These are phyloP conservation scores for Enteromius fasciolatus DNA, from an alignment of 2,797 vertebrate species.

Conservation along the genomic window DNA sequence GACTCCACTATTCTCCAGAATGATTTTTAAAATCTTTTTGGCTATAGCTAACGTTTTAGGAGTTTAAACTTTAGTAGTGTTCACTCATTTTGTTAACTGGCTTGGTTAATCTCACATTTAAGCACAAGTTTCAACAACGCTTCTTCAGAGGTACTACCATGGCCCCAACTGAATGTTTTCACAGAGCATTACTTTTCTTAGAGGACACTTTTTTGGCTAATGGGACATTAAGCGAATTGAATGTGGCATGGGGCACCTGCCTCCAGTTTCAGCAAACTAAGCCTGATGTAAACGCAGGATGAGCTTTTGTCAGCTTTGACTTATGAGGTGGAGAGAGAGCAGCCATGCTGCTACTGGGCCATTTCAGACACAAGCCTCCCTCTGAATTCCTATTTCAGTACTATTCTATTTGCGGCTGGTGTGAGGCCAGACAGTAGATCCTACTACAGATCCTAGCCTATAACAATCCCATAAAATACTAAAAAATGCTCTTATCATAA, in stretches of 20 bases:
- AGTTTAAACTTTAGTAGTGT: background rate
- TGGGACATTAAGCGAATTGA: constrained; percentile 67
- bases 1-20: background rate
- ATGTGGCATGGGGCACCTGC: constrained; percentile 67
- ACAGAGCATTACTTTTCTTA: constrained; percentile 26
- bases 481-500: constrained; percentile 51
- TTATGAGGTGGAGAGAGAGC: constrained; percentile 68
- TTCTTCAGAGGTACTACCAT: background rate
- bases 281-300: constrained; percentile 73
- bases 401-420: constrained; percentile 57
- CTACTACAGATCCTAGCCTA: constrained; percentile 59
- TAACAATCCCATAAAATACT: constrained; percentile 47
- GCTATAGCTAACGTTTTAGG: background rate
- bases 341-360: constrained; percentile 60
- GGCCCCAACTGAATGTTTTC: constrained; percentile 22
- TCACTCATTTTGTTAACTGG: constrained; percentile 5
- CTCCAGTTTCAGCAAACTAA: constrained; percentile 69
- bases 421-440: constrained; percentile 58
- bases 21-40: background rate
- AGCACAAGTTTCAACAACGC: background rate
- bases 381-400: constrained; percentile 64
- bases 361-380: constrained; percentile 53
- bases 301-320: constrained; percentile 73
- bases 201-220: constrained; percentile 56
- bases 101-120: constrained; percentile 14